Evolutionary conservation across 2,113 vertebrate genomes (phyloP).

Genomic region (Mionectes macconnelli): DNA sequence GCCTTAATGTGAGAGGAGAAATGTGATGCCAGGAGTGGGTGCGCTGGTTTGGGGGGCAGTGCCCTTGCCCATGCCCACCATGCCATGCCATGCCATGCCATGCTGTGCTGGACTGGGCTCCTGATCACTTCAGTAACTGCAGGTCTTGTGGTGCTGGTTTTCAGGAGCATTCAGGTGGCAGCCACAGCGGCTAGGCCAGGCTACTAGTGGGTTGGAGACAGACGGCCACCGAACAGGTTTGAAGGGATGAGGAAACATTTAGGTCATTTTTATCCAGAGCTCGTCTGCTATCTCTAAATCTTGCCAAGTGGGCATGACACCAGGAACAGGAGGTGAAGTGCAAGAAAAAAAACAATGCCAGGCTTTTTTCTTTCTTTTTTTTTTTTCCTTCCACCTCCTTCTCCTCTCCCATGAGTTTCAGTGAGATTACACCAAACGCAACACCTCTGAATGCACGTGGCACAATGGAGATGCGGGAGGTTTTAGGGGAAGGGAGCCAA

Average conservation of each 20-base stretch:
- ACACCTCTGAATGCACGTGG: background rate
- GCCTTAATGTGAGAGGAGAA: background rate
- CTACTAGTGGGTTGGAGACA: background rate
- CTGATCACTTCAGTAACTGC: background rate
- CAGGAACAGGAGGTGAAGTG: constrained; percentile 53
- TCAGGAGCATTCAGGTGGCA: background rate
- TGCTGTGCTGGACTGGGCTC: fast-evolving
- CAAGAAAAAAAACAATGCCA: constrained; percentile 21
- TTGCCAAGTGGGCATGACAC: constrained; percentile 50
- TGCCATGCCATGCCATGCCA: background rate
- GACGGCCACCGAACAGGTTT: constrained; percentile 46
- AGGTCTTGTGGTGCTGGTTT: background rate
- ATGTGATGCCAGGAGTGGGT: background rate
- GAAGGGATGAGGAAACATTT: constrained; percentile 65
- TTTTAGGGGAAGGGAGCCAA: background rate
- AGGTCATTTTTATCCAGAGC: constrained; percentile 62
- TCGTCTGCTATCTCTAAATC: constrained; percentile 51
- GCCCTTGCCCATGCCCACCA: background rate
- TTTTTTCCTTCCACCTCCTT: background rate
- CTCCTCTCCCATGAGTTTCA: background rate
- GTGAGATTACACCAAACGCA: background rate
- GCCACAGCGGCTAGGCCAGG: background rate
- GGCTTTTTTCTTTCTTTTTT: background rate
- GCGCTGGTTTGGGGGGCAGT: background rate
- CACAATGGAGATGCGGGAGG: fast-evolving